phyloP scores from a whole-genome alignment of 2,888 invertebrate species.

The Abrostola tripartita region DNA sequence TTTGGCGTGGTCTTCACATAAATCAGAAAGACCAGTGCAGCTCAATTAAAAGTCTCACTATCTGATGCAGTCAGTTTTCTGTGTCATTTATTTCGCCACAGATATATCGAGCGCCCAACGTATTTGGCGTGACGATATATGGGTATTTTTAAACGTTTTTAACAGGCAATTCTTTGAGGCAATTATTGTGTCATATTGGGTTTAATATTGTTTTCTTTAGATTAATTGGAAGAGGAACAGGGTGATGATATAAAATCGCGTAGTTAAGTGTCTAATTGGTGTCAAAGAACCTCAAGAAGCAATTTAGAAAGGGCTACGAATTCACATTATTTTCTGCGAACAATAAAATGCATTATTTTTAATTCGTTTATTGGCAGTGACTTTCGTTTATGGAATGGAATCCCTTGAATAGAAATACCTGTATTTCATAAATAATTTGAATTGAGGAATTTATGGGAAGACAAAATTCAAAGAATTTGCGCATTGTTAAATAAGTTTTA shows the following conservation, averaged over 20 bases:
- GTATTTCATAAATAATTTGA: too few relatives aligned
- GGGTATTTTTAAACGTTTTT: slow-evolving; percentile 69
- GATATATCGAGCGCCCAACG: slow-evolving; percentile 46
- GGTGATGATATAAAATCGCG: neutral
- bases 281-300: too few relatives aligned
- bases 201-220: slow-evolving; percentile 1
- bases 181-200: slow-evolving; percentile 24
- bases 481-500: too few relatives aligned
- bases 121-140: slow-evolving; percentile 60
- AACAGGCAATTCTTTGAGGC: slow-evolving; percentile 58
- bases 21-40: slow-evolving; percentile 86
- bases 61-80: slow-evolving; percentile 79
- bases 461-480: too few relatives aligned
- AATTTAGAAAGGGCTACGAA: too few relatives aligned
- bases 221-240: slow-evolving; percentile 7
- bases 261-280: too few relatives aligned
- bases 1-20: slow-evolving; percentile 84
- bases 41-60: slow-evolving; percentile 86
- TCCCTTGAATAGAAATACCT: too few relatives aligned
- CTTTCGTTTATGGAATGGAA: too few relatives aligned
- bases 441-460: too few relatives aligned
- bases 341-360: too few relatives aligned
- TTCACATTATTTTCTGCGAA: too few relatives aligned
- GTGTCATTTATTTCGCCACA: slow-evolving; percentile 65
- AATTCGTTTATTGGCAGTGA: too few relatives aligned